Percentiles rank a stretch among this genome's conserved stretches.
phyloP scores from a whole-genome alignment of 2,888 invertebrate genomes.

The Thera britannica region DNA sequence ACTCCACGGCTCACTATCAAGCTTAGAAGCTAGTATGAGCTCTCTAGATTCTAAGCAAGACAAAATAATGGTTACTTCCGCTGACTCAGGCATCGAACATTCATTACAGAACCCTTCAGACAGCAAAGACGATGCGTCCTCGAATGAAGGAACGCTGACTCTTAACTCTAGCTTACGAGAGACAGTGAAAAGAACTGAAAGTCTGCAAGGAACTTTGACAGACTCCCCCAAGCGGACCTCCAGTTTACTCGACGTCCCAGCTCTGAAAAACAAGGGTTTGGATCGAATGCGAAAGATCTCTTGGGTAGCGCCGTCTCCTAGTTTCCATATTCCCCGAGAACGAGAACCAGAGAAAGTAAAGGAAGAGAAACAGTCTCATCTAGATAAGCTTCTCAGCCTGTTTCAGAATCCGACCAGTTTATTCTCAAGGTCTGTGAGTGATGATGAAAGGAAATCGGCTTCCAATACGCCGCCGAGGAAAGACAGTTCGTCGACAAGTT shows the following conservation, averaged over 20 bases:
- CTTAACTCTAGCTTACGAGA: conserved; percentile 76
- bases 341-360: conserved; percentile 58
- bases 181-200: conserved; percentile 56
- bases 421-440: conserved; percentile 79
- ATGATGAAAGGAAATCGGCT: conserved; percentile 73
- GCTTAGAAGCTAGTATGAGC: conserved; percentile 80
- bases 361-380: conserved; percentile 83
- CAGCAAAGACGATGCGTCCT: conserved; percentile 72
- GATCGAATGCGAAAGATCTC: conserved; percentile 85
- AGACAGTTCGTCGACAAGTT: conserved; percentile 73
- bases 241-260: conserved; percentile 76
- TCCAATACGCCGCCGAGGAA: conserved; percentile 76
- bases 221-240: conserved; percentile 72
- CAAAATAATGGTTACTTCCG: conserved; percentile 74
- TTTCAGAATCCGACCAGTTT: conserved; percentile 87
- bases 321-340: conserved; percentile 71
- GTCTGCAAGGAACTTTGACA: conserved; percentile 63
- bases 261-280: conserved; percentile 69
- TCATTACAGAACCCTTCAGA: conserved; percentile 74
- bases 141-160: conserved; percentile 81
- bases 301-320: conserved; percentile 83
- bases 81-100: conserved; percentile 80
- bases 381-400: conserved; percentile 87
- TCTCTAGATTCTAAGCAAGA: conserved; percentile 78
- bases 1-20: conserved; percentile 76